Base-by-base conservation (phyloP, 2,113 vertebrate genomes). In the Progne subis region DNA sequence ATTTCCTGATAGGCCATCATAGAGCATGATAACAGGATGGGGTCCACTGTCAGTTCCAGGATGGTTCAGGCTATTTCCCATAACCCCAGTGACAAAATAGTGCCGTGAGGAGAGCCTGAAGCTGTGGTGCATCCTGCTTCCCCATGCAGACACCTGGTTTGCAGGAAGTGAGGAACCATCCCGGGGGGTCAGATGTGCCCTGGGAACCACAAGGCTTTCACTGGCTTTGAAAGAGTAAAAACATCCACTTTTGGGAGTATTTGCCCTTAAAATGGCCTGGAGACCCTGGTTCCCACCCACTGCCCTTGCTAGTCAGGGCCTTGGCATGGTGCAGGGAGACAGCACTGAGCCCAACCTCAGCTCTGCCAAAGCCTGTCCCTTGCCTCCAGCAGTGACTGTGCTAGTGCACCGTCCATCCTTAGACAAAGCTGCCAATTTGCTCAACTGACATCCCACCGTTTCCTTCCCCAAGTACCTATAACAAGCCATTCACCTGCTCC, bases 21-120 rank as follows among this genome's bases (percentile, higher is more conserved):
- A 70, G 60, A 91, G 84, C 95, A 75, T 96, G 97, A 97, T 97
- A 97, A 97, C 97, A 97, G 97, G 97, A 97, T 97, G 95, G 94
- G 94, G 92, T 96, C 95, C 82, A 56, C 84, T 97, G 96, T 97
- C 95, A 96, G 95, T 97, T 97, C 96, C 96, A 84, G 96, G 94
- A 96, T 82, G 88, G 88, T 83, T 92, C 61, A 86, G 88, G 79
- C 96, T 82, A 77, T 96, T 97, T 97, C 97, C 91, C 96, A 95
- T 95, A 95, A 96, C 97, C 90, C 91, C 81, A 92, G 72, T 94
- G 94, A 94, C 80, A 92, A 90, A 95, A 94, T 25, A 92, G 90
- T 90, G 91, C 85, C 5, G 0, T 60, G 77, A 87, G 82, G 56
- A 63, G 92, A 93, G 83, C 81, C 61, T 80, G 78, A 83, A 96